phyloP scores from a whole-genome alignment of 37 sponge, comb jelly and placozoan genomes.

The Corticium candelabrum region DNA sequence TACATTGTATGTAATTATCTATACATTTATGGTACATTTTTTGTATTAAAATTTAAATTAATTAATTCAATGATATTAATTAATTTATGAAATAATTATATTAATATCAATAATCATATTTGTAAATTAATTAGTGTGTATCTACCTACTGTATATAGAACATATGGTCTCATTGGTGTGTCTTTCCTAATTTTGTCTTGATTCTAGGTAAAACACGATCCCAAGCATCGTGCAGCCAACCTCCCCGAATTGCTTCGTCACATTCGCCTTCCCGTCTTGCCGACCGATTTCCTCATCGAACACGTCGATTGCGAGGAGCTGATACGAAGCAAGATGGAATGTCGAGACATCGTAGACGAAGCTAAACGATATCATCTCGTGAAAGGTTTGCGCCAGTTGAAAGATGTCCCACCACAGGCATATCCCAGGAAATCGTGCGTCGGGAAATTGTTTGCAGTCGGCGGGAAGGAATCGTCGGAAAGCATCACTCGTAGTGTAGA shows the following conservation, averaged over 20 bases:
- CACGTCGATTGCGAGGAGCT: constrained; percentile 58
- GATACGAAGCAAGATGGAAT: constrained; percentile 44
- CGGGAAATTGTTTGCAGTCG: constrained; percentile 73
- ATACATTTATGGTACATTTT: too few species aligned
- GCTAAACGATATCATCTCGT: constrained; percentile 86
- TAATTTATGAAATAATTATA: too few species aligned
- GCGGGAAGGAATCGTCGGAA: constrained; percentile 91
- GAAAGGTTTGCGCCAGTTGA: constrained; percentile 32
- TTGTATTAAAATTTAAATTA: too few species aligned
- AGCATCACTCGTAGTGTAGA: constrained; percentile 45
- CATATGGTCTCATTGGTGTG: neutral
- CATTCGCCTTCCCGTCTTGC: constrained; percentile 71
- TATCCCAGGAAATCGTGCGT: constrained; percentile 66
- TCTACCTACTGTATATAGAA: too few species aligned
- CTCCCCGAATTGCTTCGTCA: constrained; percentile 60
- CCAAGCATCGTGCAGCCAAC: constrained; percentile 42
- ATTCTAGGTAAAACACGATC: constrained; percentile 36
- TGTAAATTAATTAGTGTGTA: too few species aligned
- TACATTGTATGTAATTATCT: too few species aligned
- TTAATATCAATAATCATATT: too few species aligned
- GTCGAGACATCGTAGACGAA: constrained; percentile 84
- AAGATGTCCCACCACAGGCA: neutral
- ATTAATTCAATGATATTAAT: too few species aligned
- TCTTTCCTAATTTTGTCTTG: neutral
- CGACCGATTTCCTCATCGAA: constrained; percentile 63